Percentiles rank a stretch among this genome's conserved stretches.
Conservation (phyloP, 2,888 invertebrate genomes). For the Drosophila buzzatii region DNA sequence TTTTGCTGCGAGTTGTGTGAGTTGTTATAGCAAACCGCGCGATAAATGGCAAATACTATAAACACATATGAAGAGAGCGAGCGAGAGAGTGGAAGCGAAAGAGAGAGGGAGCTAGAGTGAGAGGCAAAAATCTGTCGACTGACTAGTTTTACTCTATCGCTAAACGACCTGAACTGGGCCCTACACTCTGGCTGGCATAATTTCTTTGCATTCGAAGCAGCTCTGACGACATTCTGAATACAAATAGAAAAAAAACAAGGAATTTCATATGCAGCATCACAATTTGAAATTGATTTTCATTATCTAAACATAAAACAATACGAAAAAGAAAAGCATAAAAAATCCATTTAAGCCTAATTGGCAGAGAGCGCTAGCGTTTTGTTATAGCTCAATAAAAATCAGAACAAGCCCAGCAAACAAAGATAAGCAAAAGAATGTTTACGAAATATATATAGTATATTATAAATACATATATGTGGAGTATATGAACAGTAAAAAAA, state of each 20-base stretch:
- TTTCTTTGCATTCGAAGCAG: background rate
- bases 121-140: background rate
- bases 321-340: conserved; percentile 4
- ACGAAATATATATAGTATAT: background rate
- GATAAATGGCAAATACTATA: conserved; percentile 8
- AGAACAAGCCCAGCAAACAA: background rate
- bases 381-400: conserved; percentile 6
- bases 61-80: background rate
- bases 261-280: background rate
- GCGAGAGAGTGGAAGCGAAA: background rate
- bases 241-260: no score
- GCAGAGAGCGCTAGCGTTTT: background rate
- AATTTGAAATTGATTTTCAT: conserved; percentile 1
- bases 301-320: conserved; percentile 1
- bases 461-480: background rate
- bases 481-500: background rate
- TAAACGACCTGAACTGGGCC: background rate
- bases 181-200: background rate
- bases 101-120: background rate
- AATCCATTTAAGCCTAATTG: conserved; percentile 9
- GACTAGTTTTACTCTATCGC: conserved; percentile 9
- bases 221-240: conserved; percentile 2
- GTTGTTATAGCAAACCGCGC: conserved; percentile 11
- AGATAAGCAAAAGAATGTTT: background rate
- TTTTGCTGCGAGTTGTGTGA: conserved; percentile 35